These are phyloP conservation scores for Amphibalanus amphitrite DNA, from an alignment of 1,140 invertebrate species.

Conservation along the genomic window DNA sequence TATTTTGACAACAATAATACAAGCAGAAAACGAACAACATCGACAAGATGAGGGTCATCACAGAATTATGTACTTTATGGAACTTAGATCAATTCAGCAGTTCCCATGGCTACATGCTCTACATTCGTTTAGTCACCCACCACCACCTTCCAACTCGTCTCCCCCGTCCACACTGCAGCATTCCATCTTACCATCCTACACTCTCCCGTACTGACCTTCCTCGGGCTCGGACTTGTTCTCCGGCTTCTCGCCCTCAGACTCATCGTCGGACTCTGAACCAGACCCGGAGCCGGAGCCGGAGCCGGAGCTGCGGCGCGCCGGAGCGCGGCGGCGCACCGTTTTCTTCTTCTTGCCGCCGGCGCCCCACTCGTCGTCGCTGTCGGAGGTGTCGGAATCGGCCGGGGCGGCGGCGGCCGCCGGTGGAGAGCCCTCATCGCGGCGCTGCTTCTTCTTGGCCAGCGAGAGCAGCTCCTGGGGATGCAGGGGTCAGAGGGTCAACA, in stretches of 20 bases:
- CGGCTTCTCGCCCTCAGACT: slow-evolving; percentile 34
- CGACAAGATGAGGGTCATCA: too few species aligned
- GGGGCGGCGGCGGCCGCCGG: slow-evolving; percentile 14
- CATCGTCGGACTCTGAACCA: slow-evolving; percentile 13
- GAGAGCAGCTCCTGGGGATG: slow-evolving; percentile 57
- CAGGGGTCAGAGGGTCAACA: too few species aligned
- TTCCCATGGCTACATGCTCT: too few species aligned
- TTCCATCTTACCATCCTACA: too few species aligned
- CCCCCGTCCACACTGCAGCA: too few species aligned
- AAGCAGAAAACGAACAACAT: too few species aligned
- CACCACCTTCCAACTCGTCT: too few species aligned
- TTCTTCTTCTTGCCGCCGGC: slow-evolving; percentile 40
- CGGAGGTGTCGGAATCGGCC: slow-evolving; percentile 45
- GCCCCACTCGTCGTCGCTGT: slow-evolving; percentile 53
- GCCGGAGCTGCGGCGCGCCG: background rate
- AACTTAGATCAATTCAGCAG: too few species aligned
- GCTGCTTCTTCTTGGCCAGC: slow-evolving; percentile 60
- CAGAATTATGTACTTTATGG: too few species aligned
- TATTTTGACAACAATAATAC: too few species aligned
- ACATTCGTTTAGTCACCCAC: too few species aligned
- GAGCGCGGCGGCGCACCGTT: slow-evolving; percentile 24
- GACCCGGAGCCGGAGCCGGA: slow-evolving; percentile 4
- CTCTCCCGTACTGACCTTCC: slow-evolving; percentile 24
- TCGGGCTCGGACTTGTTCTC: slow-evolving; percentile 44
- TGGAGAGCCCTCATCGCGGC: slow-evolving; percentile 13